phyloP scores from a whole-genome alignment of 2,113 vertebrate species.

The Neopipo cinnamomea region DNA sequence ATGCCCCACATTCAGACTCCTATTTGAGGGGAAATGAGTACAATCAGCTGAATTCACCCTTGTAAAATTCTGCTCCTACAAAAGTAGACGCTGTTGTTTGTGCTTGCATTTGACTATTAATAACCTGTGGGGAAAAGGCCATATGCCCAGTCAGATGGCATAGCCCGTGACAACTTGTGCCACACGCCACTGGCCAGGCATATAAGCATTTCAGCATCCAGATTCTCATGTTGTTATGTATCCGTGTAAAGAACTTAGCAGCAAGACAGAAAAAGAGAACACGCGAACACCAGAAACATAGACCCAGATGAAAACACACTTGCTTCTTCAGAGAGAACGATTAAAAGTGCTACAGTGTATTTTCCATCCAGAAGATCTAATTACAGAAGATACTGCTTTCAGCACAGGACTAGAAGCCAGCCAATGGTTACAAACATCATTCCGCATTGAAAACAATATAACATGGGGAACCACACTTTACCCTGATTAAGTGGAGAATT shows the following conservation, averaged over 20 bases:
- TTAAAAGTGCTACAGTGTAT: background rate
- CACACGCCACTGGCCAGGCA: background rate
- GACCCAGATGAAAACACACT: background rate
- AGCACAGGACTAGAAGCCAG: background rate
- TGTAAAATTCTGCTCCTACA: background rate
- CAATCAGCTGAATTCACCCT: background rate
- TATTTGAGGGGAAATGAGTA: background rate
- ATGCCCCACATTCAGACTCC: background rate
- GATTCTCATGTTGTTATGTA: background rate
- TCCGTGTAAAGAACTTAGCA: background rate
- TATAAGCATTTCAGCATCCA: background rate
- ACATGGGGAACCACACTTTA: background rate
- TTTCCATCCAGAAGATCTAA: background rate
- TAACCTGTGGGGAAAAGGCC: background rate
- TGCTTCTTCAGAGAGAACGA: background rate
- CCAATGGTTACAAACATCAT: rapidly evolving
- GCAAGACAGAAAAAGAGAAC: background rate
- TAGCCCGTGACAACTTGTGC: background rate
- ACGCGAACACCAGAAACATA: rapidly evolving
- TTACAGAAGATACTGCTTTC: background rate
- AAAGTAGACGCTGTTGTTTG: background rate
- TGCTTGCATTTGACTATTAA: background rate
- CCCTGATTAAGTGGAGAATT: background rate
- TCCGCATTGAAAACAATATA: background rate
- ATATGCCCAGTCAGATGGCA: background rate